Percentiles rank a stretch among this genome's conserved stretches.
Evolutionary conservation across 2,888 invertebrate genomes (phyloP).

Genomic region (Orchesellides sinensis): DNA sequence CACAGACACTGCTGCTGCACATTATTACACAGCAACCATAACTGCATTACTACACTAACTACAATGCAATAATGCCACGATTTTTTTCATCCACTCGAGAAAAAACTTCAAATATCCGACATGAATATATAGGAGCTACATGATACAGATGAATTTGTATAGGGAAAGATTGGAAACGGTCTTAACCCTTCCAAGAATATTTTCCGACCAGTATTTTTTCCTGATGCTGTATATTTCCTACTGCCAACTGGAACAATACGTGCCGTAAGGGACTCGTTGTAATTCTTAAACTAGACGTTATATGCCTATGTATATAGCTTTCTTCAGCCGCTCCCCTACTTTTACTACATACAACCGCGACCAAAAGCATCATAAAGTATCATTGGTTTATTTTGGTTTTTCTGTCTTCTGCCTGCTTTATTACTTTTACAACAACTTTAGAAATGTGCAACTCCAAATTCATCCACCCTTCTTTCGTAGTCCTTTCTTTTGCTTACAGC

Average conservation of each 20-base stretch:
- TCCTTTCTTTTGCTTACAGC: constrained; percentile 29
- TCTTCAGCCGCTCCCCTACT: neutral
- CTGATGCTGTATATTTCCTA: constrained; percentile 13
- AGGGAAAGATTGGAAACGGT: constrained; percentile 58
- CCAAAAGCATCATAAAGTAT: constrained; percentile 47
- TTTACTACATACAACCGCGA: constrained; percentile 1
- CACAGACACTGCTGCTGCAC: constrained; percentile 14
- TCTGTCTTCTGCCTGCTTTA: constrained; percentile 38
- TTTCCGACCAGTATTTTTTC: constrained; percentile 35
- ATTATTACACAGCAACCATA: constrained; percentile 3
- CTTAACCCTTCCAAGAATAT: constrained; percentile 61
- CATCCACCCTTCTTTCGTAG: constrained; percentile 36
- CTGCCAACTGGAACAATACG: neutral
- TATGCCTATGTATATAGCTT: neutral
- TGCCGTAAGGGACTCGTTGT: neutral
- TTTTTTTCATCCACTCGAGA: constrained; percentile 22
- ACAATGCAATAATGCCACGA: neutral
- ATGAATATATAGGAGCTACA: constrained; percentile 1
- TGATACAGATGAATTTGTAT: constrained; percentile 38
- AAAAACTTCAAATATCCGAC: constrained; percentile 7
- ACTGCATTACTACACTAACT: constrained; percentile 25
- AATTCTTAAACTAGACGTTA: too few species aligned
- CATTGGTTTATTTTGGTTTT: constrained; percentile 49
- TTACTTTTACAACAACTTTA: constrained; percentile 54
- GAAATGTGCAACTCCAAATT: constrained; percentile 30